Base-by-base conservation (phyloP, 2,797 vertebrate genomes). In the Odontamblyopus lacepedii region DNA sequence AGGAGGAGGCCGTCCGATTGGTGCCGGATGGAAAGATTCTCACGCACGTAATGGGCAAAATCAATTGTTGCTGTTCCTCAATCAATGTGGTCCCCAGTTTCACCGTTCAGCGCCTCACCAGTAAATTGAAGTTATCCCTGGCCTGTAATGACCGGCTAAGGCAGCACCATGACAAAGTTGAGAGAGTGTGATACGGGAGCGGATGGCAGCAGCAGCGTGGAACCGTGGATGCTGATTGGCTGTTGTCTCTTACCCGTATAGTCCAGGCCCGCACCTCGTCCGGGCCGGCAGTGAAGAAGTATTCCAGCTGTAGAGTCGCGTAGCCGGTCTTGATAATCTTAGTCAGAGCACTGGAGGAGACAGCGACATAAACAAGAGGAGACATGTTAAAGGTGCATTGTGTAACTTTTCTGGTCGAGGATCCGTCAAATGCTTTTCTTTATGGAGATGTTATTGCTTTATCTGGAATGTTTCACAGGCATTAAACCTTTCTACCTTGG, bases 61-160 rank as follows among this genome's bases (percentile, higher is more conserved):
- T 99, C 98, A 98, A 98, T 98, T 99, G 97, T 98, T 97, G 97
- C 97, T 96, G 95, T 95, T 96, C 97, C 97, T 98, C 96, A 98
- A 99, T 99, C 97, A 99, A 98, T 98, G 96, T 93, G 90, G 94
- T 95, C 95, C 95, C 92, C 96, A 96, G 95, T 97, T 97, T 98
- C 96, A 97, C 97, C 95, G 96, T 97, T 98, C 95, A 96, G 95
- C 96, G 95, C 96, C 95, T 97, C 95, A 95, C 95, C 95, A 97
- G 97, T 98, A 98, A 65, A 99, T 98, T 98, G 98, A 98, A 98
- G 96, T 98, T 98, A 97, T 97, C 95, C 95, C 95, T 94, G 92
- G 96, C 95, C 96, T 96, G 95, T 98, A 97, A 96, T 96, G 95
- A 97, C 95, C 96, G 95, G 95, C 95, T 96, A 96, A 97, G 81